Evolutionary conservation across 1,140 invertebrate genomes (phyloP).

Genomic region (Forficula auricularia): DNA sequence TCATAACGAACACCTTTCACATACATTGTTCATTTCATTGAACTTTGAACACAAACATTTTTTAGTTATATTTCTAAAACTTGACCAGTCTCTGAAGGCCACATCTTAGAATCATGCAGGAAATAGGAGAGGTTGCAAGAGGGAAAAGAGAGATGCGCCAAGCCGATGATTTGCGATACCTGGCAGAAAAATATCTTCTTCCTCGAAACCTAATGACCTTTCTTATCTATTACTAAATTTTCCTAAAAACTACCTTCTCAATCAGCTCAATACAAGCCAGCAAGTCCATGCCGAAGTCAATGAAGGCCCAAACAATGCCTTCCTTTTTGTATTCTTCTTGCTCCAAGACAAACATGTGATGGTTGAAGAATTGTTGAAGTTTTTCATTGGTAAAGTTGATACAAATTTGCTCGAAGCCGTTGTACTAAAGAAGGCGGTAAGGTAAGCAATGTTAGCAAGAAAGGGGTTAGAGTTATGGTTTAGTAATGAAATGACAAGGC

Average conservation of each 20-base stretch:
- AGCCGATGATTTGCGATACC: neutral
- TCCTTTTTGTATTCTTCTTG: constrained; percentile 93
- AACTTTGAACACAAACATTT: neutral
- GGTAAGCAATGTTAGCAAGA: constrained; percentile 7
- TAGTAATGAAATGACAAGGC: too few species aligned
- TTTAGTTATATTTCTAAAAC: neutral
- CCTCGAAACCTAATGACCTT: too few species aligned
- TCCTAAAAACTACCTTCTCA: constrained; percentile 58
- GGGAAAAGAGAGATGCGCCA: neutral
- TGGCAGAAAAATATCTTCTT: too few species aligned
- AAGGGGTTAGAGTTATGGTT: constrained; percentile 6
- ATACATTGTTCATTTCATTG: too few species aligned
- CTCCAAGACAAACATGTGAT: constrained; percentile 95
- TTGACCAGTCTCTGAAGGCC: neutral
- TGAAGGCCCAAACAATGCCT: constrained; percentile 86
- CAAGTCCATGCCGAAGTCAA: constrained; percentile 96
- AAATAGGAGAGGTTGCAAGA: neutral
- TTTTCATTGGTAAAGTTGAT: constrained; percentile 99
- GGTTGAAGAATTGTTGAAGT: constrained; percentile 95
- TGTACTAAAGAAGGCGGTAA: constrained; percentile 47
- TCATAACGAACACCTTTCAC: neutral
- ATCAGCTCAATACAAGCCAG: constrained; percentile 91
- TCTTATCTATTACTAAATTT: too few species aligned
- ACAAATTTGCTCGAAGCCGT: constrained; percentile 96
- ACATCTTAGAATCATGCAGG: neutral